Evolutionary conservation across 2,113 vertebrate genomes (phyloP).

Genomic region (Saguinus midas): DNA sequence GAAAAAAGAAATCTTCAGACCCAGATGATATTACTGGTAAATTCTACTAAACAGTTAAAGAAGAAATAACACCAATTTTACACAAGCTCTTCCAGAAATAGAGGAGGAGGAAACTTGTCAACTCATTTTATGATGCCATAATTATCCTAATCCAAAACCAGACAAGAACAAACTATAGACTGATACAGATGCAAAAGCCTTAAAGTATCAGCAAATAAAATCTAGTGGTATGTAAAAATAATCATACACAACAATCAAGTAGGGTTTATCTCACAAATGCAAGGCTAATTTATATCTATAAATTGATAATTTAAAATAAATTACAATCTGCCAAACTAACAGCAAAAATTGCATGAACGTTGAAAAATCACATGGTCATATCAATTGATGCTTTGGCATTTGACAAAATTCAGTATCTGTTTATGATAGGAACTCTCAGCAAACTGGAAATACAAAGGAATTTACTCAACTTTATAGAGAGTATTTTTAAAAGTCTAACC

Average conservation of each 20-base stretch:
- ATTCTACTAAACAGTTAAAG: neutral
- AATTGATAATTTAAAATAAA: neutral
- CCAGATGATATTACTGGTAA: neutral
- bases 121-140: neutral
- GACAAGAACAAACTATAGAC: neutral
- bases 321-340: neutral
- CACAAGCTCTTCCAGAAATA: neutral
- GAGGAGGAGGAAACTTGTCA: neutral
- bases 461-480: neutral
- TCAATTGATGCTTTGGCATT: neutral
- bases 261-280: neutral
- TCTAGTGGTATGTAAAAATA: neutral
- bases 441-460: neutral
- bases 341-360: neutral
- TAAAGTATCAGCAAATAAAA: neutral
- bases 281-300: neutral
- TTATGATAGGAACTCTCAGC: neutral
- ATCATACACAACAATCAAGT: neutral
- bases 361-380: neutral
- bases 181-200: neutral
- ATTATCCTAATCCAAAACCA: neutral
- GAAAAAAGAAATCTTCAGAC: neutral
- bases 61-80: neutral
- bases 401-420: neutral
- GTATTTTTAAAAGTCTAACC: neutral